A percentile compares a stretch with the other conserved stretches of the same genome.
phyloP scores from a whole-genome alignment of 1,140 invertebrate genomes.

The fruit fly (Drosophila melanogaster) region Release_6_plus_ISO1_MT NC_004354.4:17024501-17025000 shows the following conservation, averaged over 20 bases:
- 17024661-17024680: neutral
- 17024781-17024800: too few species aligned
- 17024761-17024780: too few species aligned
- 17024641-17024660: neutral
- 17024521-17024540: conserved; percentile 31
- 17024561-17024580: conserved; percentile 31
- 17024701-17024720: neutral
- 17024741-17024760: neutral
- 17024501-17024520: conserved; percentile 36
- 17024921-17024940: neutral
- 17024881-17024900: neutral
- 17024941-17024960: neutral
- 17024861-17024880: too few species aligned
- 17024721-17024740: neutral
- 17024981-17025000: neutral
- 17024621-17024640: neutral
- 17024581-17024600: conserved; percentile 56
- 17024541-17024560: conserved; percentile 7
- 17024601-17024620: conserved; percentile 6
- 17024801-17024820: too few species aligned
- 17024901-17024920: neutral
- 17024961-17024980: neutral
- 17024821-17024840: neutral
- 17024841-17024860: too few species aligned
- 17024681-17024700: neutral